These are phyloP conservation scores for Neosalanx taihuensis DNA, from an alignment of 2,797 vertebrate species.

Conservation along the genomic window DNA sequence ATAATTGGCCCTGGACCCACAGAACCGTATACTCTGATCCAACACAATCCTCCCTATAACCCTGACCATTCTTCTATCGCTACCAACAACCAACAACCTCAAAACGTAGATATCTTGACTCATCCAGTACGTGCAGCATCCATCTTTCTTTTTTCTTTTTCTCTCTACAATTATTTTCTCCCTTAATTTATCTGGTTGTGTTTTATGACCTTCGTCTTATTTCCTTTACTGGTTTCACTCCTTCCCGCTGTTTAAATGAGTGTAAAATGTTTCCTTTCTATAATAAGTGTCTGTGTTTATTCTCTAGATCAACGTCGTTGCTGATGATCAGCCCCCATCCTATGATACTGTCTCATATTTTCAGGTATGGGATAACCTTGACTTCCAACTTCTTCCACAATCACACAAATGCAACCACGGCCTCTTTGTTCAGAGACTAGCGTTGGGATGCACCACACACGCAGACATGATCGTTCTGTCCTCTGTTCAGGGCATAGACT, in stretches of 20 bases:
- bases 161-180: background rate
- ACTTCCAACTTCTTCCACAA: background rate
- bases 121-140: background rate
- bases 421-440: too few relatives aligned
- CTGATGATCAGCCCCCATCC: background rate
- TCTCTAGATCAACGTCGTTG: background rate
- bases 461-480: background rate
- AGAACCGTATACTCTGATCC: background rate
- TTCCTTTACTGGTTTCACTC: background rate
- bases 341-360: background rate
- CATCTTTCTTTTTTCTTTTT: background rate
- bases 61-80: background rate
- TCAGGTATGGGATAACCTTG: background rate
- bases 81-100: background rate
- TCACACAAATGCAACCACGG: too few relatives aligned
- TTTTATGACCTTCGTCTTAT: background rate
- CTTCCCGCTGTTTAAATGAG: background rate
- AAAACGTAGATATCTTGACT: background rate
- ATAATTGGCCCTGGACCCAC: background rate
- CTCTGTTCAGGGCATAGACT: background rate
- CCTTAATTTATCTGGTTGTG: background rate
- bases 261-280: background rate
- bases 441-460: background rate
- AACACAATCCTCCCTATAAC: background rate
- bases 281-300: background rate